Evolutionary conservation across 1,140 invertebrate species (phyloP).

Genomic region (Eumeta japonica): DNA sequence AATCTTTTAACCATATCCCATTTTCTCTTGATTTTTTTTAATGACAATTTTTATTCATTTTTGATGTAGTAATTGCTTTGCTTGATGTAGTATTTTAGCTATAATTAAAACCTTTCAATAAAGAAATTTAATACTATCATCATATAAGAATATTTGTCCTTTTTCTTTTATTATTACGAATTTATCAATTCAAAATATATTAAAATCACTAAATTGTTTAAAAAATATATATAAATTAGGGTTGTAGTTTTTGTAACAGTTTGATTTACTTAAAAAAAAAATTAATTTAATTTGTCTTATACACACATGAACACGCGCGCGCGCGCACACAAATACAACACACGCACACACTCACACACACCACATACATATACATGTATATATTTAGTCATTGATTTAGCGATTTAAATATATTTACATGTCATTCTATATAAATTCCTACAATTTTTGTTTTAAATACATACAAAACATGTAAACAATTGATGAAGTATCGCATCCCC

Average conservation of each 20-base stretch:
- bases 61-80: constrained; percentile 64
- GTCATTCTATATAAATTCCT: no score
- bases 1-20: constrained; percentile 53
- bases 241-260: constrained; percentile 63
- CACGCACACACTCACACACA: no score
- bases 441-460: no score
- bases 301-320: no score
- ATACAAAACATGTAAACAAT: no score
- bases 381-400: no score
- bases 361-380: no score
- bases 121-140: constrained; percentile 40
- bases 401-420: no score
- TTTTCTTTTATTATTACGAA: constrained; percentile 57
- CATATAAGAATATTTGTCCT: constrained; percentile 53
- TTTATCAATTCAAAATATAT: constrained; percentile 61
- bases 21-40: constrained; percentile 64
- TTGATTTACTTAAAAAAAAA: constrained; percentile 64
- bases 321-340: no score
- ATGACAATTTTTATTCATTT: constrained; percentile 67
- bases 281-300: constrained; percentile 57
- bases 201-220: constrained; percentile 60
- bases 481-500: no score
- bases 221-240: no score
- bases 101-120: constrained; percentile 43
- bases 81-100: no score